These are phyloP conservation scores for Micropoecilia bifurca DNA, from an alignment of 2,797 vertebrate species.

Conservation along the genomic window DNA sequence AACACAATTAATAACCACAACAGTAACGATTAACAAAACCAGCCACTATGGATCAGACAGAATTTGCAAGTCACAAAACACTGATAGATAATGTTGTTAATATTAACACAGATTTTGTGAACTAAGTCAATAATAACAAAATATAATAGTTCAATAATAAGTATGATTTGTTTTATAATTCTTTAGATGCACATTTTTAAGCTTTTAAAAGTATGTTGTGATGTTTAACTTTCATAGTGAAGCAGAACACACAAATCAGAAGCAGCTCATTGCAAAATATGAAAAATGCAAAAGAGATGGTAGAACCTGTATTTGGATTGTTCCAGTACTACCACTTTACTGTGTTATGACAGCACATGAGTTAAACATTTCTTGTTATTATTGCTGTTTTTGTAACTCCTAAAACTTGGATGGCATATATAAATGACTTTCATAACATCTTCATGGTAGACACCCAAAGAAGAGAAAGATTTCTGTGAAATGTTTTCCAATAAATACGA, in stretches of 20 bases:
- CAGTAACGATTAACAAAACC: constrained; percentile 47
- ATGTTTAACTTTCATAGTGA: constrained; percentile 31
- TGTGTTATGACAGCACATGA: constrained; percentile 85
- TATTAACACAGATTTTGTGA: constrained; percentile 30
- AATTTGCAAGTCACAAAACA: constrained; percentile 6
- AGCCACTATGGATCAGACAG: constrained; percentile 23
- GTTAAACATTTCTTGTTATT: constrained; percentile 76
- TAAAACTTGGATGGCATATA: not conserved
- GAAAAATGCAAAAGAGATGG: not conserved
- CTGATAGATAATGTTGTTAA: constrained; percentile 43
- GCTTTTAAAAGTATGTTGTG: constrained; percentile 30
- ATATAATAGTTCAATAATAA: constrained; percentile 29
- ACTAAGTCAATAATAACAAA: constrained; percentile 35
- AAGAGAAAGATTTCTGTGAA: not conserved
- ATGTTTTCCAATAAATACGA: not conserved
- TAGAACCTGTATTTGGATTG: not conserved
- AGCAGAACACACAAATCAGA: constrained; percentile 19
- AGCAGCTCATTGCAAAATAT: constrained; percentile 12
- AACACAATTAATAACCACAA: constrained; percentile 43
- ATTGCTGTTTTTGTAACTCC: constrained; percentile 82
- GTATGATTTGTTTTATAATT: not conserved
- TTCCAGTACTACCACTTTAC: constrained; percentile 54
- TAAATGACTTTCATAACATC: not conserved
- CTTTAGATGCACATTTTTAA: constrained; percentile 22
- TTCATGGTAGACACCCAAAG: not conserved